phyloP scores from a whole-genome alignment of 2,797 vertebrate genomes.

The Mareca penelope region DNA sequence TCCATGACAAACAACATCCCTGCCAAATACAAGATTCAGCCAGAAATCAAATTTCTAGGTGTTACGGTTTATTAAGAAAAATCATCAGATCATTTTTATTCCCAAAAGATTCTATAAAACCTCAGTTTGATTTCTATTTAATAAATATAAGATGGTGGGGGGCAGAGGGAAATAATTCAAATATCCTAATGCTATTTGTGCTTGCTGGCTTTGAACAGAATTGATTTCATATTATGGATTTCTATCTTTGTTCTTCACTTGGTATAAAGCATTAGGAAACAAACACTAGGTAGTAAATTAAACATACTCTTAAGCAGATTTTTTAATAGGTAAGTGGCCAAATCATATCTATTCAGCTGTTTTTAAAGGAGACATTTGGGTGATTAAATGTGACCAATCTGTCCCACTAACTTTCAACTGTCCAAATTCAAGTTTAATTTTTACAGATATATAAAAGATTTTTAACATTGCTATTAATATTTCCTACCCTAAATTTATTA shows the following conservation, averaged over 20 bases:
- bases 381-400: neutral
- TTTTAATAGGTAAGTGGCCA: neutral
- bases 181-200: neutral
- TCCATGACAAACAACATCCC: constrained; percentile 3
- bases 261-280: neutral
- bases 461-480: neutral
- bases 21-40: neutral
- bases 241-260: neutral
- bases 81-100: neutral
- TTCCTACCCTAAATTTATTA: neutral
- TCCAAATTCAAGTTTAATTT: neutral
- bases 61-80: constrained; percentile 7
- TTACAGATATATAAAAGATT: neutral
- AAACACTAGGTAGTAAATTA: neutral
- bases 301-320: neutral
- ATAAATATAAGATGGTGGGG: constrained; percentile 14
- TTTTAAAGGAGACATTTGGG: neutral
- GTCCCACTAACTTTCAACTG: neutral
- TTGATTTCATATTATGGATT: neutral
- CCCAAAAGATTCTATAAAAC: neutral
- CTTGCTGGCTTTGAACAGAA: neutral
- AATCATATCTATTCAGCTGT: neutral
- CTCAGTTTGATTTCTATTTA: constrained; percentile 15
- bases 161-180: neutral
- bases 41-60: neutral